phyloP scores from a whole-genome alignment of 2,797 vertebrate genomes.

The Alfaro cultratus region DNA sequence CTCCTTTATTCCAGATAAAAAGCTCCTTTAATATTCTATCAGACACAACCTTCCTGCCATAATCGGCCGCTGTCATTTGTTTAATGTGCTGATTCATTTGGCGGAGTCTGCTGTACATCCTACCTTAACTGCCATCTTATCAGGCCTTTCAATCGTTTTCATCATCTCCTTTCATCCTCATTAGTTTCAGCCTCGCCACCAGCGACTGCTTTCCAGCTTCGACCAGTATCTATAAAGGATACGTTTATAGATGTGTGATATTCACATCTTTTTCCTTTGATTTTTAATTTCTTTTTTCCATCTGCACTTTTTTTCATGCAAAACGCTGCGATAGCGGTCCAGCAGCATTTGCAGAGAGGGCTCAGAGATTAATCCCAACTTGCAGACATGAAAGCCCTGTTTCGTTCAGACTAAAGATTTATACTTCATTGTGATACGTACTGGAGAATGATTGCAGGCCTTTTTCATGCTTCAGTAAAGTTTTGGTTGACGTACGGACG shows the following conservation, averaged over 20 bases:
- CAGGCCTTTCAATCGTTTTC: conserved; percentile 33
- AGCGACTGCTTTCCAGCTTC: not conserved
- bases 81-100: conserved; percentile 60
- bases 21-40: conserved; percentile 69
- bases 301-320: conserved; percentile 4
- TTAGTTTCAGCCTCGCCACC: conserved; percentile 20
- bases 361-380: conserved; percentile 32
- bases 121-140: conserved; percentile 57
- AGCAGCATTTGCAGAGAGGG: conserved; percentile 15
- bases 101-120: conserved; percentile 55
- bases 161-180: conserved; percentile 52
- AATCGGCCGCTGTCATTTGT: conserved; percentile 53
- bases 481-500: not conserved
- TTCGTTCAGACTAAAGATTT: conserved; percentile 20
- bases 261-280: conserved; percentile 18
- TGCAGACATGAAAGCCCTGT: conserved; percentile 21
- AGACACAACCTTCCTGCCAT: conserved; percentile 63
- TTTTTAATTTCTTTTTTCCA: conserved; percentile 26
- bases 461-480: not conserved
- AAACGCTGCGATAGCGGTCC: not conserved
- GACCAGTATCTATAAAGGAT: not conserved
- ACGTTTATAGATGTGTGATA: conserved; percentile 12
- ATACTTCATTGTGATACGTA: not conserved
- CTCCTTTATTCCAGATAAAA: conserved; percentile 65
- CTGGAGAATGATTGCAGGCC: not conserved